phyloP scores from a whole-genome alignment of 37 sponge, comb jelly and placozoan species.

The Cladorhizidae sp. region DNA sequence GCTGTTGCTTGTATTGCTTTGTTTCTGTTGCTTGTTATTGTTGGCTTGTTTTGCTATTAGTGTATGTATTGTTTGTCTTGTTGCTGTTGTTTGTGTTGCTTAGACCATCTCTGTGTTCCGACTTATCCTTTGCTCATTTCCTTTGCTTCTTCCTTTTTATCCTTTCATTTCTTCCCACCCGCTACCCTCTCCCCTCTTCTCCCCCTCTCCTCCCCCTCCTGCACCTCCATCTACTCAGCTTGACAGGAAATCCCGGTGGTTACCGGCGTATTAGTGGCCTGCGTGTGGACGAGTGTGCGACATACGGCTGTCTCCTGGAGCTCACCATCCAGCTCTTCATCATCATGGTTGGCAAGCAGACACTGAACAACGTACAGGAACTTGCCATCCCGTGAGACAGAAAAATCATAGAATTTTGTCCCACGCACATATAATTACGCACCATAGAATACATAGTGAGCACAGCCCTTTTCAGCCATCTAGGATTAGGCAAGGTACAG shows the following conservation, averaged over 20 bases:
- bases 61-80: no score
- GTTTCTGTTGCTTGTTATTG: no score
- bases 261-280: constrained; percentile 67
- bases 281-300: constrained; percentile 93
- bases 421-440: no score
- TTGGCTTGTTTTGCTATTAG: no score
- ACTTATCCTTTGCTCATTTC: neutral
- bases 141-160: neutral
- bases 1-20: no score
- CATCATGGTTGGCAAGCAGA: constrained; percentile 94
- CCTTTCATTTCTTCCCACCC: neutral
- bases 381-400: constrained; percentile 86
- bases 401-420: neutral
- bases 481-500: no score
- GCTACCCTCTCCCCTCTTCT: neutral
- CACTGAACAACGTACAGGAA: constrained; percentile 88
- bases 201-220: neutral
- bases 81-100: no score
- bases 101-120: no score
- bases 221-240: constrained; percentile 26
- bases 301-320: constrained; percentile 96
- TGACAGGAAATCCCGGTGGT: constrained; percentile 84
- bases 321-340: constrained; percentile 92
- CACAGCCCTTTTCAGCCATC: no score
- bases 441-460: no score